A percentile compares a stretch with the other conserved stretches of the same genome.
These are phyloP conservation scores for Marcusenius ussheri DNA, from an alignment of 2,113 vertebrate species.

Conservation along the genomic window DNA sequence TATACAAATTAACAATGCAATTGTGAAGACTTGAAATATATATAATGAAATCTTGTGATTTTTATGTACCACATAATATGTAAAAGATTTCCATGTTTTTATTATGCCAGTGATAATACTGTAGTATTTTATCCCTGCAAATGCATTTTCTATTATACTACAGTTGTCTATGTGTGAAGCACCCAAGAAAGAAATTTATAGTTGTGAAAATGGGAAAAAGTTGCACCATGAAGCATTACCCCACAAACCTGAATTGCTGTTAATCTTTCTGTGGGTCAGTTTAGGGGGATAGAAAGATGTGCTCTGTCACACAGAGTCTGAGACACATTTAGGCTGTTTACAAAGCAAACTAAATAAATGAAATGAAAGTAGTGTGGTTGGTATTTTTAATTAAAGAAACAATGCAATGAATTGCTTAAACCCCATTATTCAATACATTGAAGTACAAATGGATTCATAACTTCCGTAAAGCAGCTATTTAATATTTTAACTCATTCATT, in stretches of 20 bases:
- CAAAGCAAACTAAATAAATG: neutral
- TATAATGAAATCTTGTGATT: neutral
- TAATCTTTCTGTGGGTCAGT: neutral
- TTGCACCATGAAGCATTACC: neutral
- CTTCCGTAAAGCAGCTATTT: neutral
- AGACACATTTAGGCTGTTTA: neutral
- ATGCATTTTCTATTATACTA: neutral
- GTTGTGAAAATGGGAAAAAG: neutral
- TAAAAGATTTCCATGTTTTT: neutral
- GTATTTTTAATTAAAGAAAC: neutral
- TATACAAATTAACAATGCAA: constrained; percentile 7
- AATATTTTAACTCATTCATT: neutral
- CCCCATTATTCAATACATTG: neutral
- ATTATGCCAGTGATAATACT: neutral
- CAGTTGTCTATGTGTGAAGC: neutral
- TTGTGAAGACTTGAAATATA: neutral
- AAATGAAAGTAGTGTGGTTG: neutral
- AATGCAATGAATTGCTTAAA: neutral
- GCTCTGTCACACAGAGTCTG: neutral
- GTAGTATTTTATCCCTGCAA: neutral
- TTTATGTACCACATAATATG: neutral
- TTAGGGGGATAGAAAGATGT: neutral
- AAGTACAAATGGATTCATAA: neutral
- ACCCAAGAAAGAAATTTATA: neutral
- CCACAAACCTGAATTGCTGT: neutral